Evolutionary conservation across 2,113 vertebrate genomes (phyloP).

Genomic region (Hipposideros armiger): DNA sequence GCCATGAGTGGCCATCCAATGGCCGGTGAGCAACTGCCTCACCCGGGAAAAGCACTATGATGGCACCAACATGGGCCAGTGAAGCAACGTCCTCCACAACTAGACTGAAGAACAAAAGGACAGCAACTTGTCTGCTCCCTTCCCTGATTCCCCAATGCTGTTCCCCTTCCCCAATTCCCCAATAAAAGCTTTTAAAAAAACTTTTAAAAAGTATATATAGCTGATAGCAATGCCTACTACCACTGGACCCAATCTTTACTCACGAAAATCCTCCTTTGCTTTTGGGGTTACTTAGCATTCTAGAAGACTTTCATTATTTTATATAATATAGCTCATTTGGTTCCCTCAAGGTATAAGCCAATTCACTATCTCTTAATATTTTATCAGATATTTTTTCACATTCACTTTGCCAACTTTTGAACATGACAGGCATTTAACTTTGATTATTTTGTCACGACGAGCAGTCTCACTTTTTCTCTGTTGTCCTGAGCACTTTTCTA

Average conservation of each 20-base stretch:
- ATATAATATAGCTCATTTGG: neutral
- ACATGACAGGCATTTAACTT: neutral
- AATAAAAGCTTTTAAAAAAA: too few species aligned
- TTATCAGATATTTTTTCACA: neutral
- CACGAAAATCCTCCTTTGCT: neutral
- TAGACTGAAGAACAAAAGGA: too few species aligned
- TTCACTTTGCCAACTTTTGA: neutral
- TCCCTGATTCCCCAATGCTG: too few species aligned
- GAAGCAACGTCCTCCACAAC: too few species aligned
- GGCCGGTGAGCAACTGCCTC: too few species aligned
- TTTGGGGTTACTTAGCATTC: neutral
- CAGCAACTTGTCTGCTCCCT: too few species aligned
- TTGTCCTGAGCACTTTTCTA: neutral
- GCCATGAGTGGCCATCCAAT: too few species aligned
- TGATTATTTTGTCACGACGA: neutral
- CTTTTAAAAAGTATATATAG: neutral
- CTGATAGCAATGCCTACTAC: neutral
- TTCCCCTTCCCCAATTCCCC: too few species aligned
- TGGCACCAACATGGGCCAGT: too few species aligned
- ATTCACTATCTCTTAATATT: neutral
- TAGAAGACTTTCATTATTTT: neutral
- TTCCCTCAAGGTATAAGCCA: neutral
- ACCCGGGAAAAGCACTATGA: too few species aligned
- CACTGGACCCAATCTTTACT: neutral
- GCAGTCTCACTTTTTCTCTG: neutral